These are phyloP conservation scores for Sinocyclocheilus grahami DNA, from an alignment of 2,113 vertebrate genomes.

Conservation along the genomic window DNA sequence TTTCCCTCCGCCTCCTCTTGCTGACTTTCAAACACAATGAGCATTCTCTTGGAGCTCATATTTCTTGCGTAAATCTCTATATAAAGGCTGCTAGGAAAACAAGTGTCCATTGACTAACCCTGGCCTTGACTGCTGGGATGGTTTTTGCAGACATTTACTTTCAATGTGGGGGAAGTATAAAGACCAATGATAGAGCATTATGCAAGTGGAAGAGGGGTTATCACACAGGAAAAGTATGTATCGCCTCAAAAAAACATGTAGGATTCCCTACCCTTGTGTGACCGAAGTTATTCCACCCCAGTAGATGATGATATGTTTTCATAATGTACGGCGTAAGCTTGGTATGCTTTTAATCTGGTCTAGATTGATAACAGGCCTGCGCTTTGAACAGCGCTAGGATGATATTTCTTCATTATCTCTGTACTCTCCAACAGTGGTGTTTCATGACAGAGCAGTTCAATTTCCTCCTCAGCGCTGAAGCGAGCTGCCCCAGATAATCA, in stretches of 20 bases:
- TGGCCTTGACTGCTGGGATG: slow-evolving; percentile 56
- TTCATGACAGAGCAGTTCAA: slow-evolving; percentile 49
- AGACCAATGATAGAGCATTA: slow-evolving; percentile 48
- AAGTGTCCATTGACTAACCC: slow-evolving; percentile 73
- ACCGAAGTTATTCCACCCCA: slow-evolving; percentile 13
- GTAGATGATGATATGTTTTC: slow-evolving; percentile 13
- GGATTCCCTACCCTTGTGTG: slow-evolving; percentile 2
- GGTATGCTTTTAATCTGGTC: slow-evolving; percentile 36
- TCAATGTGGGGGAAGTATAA: slow-evolving; percentile 56
- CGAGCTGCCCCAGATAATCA: slow-evolving; percentile 61
- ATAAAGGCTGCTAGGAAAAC: slow-evolving; percentile 76
- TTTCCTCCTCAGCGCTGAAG: slow-evolving; percentile 63
- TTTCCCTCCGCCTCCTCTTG: slow-evolving; percentile 60
- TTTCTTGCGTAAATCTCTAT: slow-evolving; percentile 74
- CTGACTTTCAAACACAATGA: slow-evolving; percentile 70
- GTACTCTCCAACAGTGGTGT: slow-evolving; percentile 38
- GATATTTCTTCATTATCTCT: slow-evolving; percentile 37
- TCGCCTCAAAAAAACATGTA: slow-evolving; percentile 29
- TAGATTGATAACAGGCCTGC: slow-evolving; percentile 21
- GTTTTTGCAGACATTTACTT: slow-evolving; percentile 74
- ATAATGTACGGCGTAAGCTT: slow-evolving; percentile 11
- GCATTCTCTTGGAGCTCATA: slow-evolving; percentile 68
- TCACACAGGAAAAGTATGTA: slow-evolving; percentile 29
- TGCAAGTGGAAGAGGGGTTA: slow-evolving; percentile 46
- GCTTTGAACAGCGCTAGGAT: slow-evolving; percentile 28